These are phyloP conservation scores for Oncorhynchus clarkii DNA, from an alignment of 2,113 vertebrate species.

Conservation along the genomic window DNA sequence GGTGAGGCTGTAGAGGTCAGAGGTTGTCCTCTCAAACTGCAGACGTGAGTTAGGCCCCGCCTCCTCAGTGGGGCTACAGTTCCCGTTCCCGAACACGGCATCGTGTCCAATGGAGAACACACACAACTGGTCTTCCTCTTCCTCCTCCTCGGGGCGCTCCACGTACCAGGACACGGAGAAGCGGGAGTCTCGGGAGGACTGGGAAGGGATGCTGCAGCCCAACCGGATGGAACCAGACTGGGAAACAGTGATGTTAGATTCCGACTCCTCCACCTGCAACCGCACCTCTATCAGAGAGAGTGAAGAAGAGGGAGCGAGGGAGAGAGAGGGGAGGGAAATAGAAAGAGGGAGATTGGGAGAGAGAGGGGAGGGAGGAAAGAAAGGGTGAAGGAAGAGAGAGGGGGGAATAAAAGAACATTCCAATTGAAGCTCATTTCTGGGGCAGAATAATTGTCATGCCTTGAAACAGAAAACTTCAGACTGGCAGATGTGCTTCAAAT, in stretches of 20 bases:
- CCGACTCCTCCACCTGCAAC: constrained; percentile 85
- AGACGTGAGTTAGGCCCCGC: constrained; percentile 81
- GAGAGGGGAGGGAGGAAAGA: background rate
- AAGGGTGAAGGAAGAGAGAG: background rate
- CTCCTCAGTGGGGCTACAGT: constrained; percentile 72
- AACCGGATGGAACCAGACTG: constrained; percentile 83
- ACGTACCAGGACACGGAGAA: constrained; percentile 93
- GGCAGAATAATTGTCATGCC: background rate
- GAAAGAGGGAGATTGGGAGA: background rate
- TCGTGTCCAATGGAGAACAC: constrained; percentile 80
- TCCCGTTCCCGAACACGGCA: constrained; percentile 84
- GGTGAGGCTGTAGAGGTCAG: constrained; percentile 85
- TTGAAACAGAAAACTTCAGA: background rate
- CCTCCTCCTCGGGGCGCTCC: constrained; percentile 55
- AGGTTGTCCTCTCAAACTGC: constrained; percentile 85
- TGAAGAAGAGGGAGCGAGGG: background rate
- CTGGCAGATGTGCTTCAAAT: background rate
- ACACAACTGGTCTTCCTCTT: constrained; percentile 59
- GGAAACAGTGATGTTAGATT: constrained; percentile 82
- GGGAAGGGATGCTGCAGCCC: constrained; percentile 87
- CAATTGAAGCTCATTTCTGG: background rate
- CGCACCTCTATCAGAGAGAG: constrained; percentile 76
- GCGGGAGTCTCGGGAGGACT: constrained; percentile 87
- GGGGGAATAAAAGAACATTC: background rate
- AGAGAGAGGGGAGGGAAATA: background rate